Evolutionary conservation across 2,797 vertebrate species (phyloP), one percentile per base, ranked within the genome.

Genomic region (Varecia variegata): DNA sequence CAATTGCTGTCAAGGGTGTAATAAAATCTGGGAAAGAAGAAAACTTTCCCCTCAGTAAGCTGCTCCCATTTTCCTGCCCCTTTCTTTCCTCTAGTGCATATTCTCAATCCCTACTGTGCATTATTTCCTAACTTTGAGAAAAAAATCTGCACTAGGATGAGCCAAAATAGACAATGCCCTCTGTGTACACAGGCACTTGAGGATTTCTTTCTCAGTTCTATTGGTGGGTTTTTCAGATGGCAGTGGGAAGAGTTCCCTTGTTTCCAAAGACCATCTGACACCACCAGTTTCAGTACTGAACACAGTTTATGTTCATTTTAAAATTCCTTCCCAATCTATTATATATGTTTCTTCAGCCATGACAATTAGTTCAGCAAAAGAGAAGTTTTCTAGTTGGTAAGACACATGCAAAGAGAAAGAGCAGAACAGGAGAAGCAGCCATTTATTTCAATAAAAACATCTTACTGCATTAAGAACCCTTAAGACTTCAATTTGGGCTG

Each of bases 21-120:
- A 97, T 97, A 97, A 96, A 96, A 95, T 96, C 95, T 95, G 84
- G 94, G 95, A 93, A 96, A 96, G 94, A 96, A 94, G 97, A 93
- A 96, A 95, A 97, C 71, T 85, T 95, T 95, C 92, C 94, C 88
- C 38, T 95, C 70, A 10, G 83, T 79, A 83, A 95, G 58, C 73
- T 76, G 83, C 92, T 94, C 92, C 96, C 73, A 96, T 96, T 91
- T 93, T 40, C 84, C 25, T 81, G 79, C 47, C 73, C 27, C 25
- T 92, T 92, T 47, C 77, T 65, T 84, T 93, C 77, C 82, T 88
- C 76, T n/a, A 68, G 54, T 50, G 65, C n/a, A 88, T 68, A 80
- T 58, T 87, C 65, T 90, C 86, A 94, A 73, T 85, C 20, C 67
- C 67, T 50, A 21, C 35, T 79, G 80, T 81, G 77, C 12, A 40